phyloP scores from a whole-genome alignment of 1,140 invertebrate genomes.

The Phymastichus coffea region DNA sequence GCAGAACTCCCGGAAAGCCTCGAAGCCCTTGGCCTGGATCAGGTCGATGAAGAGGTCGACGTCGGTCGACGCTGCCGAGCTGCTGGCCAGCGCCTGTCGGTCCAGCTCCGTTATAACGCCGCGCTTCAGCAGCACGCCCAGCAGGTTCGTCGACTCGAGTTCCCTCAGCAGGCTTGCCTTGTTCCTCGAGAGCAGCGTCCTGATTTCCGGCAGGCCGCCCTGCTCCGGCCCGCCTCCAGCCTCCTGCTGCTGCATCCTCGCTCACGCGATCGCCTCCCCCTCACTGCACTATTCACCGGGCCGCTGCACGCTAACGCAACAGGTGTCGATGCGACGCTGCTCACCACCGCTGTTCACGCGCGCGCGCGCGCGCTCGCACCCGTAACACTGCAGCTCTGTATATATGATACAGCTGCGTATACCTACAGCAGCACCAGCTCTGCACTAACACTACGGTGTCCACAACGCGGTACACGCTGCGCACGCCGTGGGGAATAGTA shows the following conservation, averaged over 20 bases:
- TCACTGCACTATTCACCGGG: background rate
- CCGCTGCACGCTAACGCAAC: background rate
- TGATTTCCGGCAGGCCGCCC: constrained; percentile 45
- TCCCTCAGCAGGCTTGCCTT: constrained; percentile 44
- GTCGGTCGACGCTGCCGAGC: constrained; percentile 37
- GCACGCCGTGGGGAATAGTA: too few relatives aligned
- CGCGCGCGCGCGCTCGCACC: background rate
- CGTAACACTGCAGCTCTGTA: background rate
- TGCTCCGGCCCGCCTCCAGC: background rate
- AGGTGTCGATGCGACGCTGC: constrained; percentile 2
- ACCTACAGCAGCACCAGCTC: background rate
- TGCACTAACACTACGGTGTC: background rate
- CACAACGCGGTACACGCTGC: background rate
- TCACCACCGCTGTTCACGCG: background rate
- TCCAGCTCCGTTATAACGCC: constrained; percentile 48
- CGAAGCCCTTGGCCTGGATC: constrained; percentile 57
- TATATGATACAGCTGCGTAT: background rate
- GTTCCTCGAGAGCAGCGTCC: constrained; percentile 44
- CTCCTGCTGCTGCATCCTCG: constrained; percentile 8
- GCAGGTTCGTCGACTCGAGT: constrained; percentile 44
- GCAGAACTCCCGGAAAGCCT: constrained; percentile 59
- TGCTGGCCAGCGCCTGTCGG: constrained; percentile 41
- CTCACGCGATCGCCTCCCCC: background rate
- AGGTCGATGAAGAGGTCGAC: constrained; percentile 56
- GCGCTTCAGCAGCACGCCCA: constrained; percentile 46